phyloP scores from a whole-genome alignment of 2,888 invertebrate genomes.

The Phaedon cochleariae region DNA sequence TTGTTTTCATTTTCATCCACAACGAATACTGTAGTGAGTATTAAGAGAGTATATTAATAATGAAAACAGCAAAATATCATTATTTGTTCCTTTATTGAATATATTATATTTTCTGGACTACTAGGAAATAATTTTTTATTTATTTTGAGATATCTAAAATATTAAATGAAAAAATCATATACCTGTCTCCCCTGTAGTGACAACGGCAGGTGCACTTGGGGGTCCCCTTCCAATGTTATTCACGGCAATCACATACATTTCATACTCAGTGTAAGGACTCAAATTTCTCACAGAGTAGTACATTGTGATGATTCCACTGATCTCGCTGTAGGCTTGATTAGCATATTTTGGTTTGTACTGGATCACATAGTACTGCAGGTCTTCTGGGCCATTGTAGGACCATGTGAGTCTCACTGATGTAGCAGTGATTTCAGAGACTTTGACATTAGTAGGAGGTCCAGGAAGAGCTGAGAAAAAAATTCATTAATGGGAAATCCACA shows the following conservation, averaged over 20 bases:
- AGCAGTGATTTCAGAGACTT: slow-evolving; percentile 92
- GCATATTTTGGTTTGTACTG: slow-evolving; percentile 96
- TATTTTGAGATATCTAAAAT: too few species aligned
- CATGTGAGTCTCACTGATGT: slow-evolving; percentile 92
- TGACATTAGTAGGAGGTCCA: slow-evolving; percentile 87
- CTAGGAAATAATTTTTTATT: too few species aligned
- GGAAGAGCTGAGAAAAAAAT: slow-evolving; percentile 77
- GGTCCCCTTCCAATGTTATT: slow-evolving; percentile 94
- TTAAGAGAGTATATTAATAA: too few species aligned
- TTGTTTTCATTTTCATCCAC: too few species aligned
- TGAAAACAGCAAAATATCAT: too few species aligned
- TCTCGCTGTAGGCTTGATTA: slow-evolving; percentile 90
- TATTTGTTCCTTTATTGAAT: too few species aligned
- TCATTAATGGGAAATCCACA: too few species aligned
- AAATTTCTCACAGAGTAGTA: slow-evolving; percentile 90
- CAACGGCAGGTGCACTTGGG: slow-evolving; percentile 86
- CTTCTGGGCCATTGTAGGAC: slow-evolving; percentile 89
- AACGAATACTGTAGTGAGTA: too few species aligned
- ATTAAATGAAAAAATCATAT: not conserved
- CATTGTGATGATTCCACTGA: slow-evolving; percentile 91
- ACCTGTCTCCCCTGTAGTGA: slow-evolving; percentile 98
- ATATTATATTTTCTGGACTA: too few species aligned
- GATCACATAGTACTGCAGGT: slow-evolving; percentile 95
- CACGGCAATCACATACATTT: slow-evolving; percentile 94
- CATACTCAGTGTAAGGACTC: slow-evolving; percentile 95